Evolutionary conservation across 2,888 invertebrate species (phyloP).

Genomic region (Heliconius sara): DNA sequence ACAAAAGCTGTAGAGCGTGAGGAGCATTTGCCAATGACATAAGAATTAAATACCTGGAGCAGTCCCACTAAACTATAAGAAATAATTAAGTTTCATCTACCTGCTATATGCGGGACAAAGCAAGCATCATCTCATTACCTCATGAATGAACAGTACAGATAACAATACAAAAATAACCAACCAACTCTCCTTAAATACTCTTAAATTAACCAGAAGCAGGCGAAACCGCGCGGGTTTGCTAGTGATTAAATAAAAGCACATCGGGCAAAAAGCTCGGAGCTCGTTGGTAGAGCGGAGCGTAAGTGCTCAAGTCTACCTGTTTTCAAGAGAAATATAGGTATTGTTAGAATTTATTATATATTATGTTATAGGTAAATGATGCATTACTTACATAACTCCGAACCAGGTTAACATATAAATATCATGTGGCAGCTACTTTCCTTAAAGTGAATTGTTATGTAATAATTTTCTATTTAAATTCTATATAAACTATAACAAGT

Average conservation of each 20-base stretch:
- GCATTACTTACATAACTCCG: background rate
- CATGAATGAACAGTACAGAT: no score
- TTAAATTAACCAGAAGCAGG: no score
- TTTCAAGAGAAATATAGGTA: background rate
- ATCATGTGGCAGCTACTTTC: background rate
- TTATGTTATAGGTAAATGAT: background rate
- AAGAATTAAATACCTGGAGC: no score
- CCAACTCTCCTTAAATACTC: no score
- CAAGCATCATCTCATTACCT: no score
- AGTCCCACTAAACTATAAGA: no score
- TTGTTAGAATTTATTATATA: slow-evolving; percentile 6
- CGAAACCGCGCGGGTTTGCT: no score
- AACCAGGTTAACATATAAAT: background rate
- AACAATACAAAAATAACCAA: no score
- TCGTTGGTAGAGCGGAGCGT: background rate
- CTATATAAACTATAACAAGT: background rate
- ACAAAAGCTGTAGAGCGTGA: background rate
- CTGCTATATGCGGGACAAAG: no score
- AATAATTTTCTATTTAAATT: background rate
- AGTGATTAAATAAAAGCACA: background rate
- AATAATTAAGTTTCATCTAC: no score
- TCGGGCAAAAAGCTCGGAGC: background rate
- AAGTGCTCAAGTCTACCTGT: slow-evolving; percentile 10
- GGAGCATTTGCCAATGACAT: no score
- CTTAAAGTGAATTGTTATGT: background rate